Evolutionary conservation across 1,140 invertebrate species (phyloP).

Genomic region (Rhopalosiphum maidis): DNA sequence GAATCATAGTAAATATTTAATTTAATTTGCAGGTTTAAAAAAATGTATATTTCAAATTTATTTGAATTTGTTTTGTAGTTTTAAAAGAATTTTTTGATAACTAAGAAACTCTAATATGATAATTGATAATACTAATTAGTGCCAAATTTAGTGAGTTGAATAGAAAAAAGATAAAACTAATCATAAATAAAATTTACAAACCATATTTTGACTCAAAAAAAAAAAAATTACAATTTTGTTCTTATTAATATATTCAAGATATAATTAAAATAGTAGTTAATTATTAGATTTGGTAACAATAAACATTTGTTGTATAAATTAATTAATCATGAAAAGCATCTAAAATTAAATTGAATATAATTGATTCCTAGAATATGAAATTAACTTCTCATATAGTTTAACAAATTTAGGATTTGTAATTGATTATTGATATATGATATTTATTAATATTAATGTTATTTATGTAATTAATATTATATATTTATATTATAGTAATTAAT

Average conservation of each 20-base stretch:
- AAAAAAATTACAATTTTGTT: background rate
- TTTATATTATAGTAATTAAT: background rate
- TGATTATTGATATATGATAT: background rate
- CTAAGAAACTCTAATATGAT: background rate
- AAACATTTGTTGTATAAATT: background rate
- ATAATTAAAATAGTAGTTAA: background rate
- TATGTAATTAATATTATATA: too few species aligned
- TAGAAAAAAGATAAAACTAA: background rate
- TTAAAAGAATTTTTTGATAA: background rate
- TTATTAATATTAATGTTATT: background rate
- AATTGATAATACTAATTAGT: background rate
- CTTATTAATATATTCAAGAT: background rate
- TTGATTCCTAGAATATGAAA: background rate
- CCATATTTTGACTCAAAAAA: conserved; percentile 39
- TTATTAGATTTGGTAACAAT: too few species aligned
- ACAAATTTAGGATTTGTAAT: background rate
- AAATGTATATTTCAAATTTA: background rate
- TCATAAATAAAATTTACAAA: background rate
- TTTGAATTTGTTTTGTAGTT: background rate
- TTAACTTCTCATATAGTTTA: background rate
- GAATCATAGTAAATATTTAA: background rate
- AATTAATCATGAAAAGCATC: background rate
- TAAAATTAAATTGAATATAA: background rate
- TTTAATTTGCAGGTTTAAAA: background rate
- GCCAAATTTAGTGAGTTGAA: conserved; percentile 14